Percentiles rank a stretch among this genome's conserved stretches.
These are phyloP conservation scores for Poecilia wingei DNA, from an alignment of 2,797 vertebrate genomes.

Conservation along the genomic window DNA sequence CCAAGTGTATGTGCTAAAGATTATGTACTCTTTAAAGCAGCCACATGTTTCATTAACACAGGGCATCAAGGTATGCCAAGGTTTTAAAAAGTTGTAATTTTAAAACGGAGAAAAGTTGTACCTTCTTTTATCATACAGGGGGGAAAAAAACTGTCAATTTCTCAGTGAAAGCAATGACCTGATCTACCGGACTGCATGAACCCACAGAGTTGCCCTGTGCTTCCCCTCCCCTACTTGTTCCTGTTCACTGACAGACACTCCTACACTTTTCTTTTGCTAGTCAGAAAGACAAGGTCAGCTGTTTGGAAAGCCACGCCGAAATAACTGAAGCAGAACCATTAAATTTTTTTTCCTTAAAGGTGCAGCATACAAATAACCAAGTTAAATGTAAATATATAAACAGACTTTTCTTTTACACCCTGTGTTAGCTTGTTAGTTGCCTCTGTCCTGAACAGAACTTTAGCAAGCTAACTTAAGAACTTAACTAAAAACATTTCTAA, in stretches of 20 bases:
- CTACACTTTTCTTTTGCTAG: background rate
- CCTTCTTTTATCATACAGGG: background rate
- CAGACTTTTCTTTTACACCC: background rate
- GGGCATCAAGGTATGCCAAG: background rate
- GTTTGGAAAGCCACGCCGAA: background rate
- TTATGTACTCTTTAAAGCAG: background rate
- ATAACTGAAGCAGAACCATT: background rate
- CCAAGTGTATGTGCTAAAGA: background rate
- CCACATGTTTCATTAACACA: background rate
- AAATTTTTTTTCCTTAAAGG: background rate
- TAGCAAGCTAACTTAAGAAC: background rate
- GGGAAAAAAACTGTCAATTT: background rate
- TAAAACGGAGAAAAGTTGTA: background rate
- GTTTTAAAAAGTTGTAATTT: background rate
- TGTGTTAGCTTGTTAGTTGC: background rate
- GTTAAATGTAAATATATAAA: background rate
- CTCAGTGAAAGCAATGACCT: background rate
- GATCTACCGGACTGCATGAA: background rate
- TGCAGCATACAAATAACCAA: background rate
- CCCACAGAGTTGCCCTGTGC: background rate
- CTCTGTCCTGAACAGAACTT: background rate
- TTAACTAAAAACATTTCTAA: background rate
- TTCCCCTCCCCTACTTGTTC: background rate
- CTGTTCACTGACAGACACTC: background rate
- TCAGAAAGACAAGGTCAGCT: background rate